These are phyloP conservation scores for Drosophila chauvacae DNA, from an alignment of 1,140 invertebrate genomes.

Conservation along the genomic window DNA sequence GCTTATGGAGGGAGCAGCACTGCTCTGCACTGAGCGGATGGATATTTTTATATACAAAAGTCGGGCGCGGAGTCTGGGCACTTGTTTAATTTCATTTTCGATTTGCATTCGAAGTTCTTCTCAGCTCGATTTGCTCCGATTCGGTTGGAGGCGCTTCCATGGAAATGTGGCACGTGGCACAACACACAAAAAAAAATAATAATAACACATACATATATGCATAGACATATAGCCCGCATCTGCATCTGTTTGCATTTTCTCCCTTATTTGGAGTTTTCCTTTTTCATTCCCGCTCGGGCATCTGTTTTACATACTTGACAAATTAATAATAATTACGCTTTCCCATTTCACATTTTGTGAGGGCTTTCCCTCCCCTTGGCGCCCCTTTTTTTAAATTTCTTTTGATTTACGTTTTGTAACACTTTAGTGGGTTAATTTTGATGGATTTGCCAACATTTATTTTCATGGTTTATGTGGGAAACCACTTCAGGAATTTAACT, in stretches of 20 bases:
- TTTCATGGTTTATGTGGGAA: slow-evolving; percentile 45
- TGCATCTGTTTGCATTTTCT: slow-evolving; percentile 30
- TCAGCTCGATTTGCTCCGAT: slow-evolving; percentile 33
- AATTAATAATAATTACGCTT: slow-evolving; percentile 80
- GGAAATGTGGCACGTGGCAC: slow-evolving; percentile 56
- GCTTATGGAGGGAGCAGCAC: slow-evolving; percentile 38
- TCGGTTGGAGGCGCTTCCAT: slow-evolving; percentile 32
- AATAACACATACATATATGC: slow-evolving; percentile 32
- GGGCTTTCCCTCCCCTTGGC: slow-evolving; percentile 13
- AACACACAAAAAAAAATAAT: slow-evolving; percentile 16
- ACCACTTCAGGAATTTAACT: slow-evolving; percentile 1
- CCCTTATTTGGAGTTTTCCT: slow-evolving; percentile 24
- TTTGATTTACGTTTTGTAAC: slow-evolving; percentile 21
- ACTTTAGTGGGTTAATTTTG: slow-evolving; percentile 51
- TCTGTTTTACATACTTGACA: slow-evolving; percentile 82
- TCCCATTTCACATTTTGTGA: slow-evolving; percentile 34
- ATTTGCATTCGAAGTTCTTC: slow-evolving; percentile 68
- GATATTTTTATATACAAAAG: slow-evolving; percentile 53
- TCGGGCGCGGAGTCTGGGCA: slow-evolving; percentile 57
- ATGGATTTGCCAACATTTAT: slow-evolving; percentile 62
- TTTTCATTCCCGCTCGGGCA: slow-evolving; percentile 48
- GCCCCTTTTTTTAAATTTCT: background rate
- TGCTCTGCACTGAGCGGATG: slow-evolving; percentile 37
- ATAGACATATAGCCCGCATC: slow-evolving; percentile 55
- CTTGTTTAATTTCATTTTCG: slow-evolving; percentile 66